Conservation (phyloP, 1,140 invertebrate species). For the Melanaphis sacchari region DNA sequence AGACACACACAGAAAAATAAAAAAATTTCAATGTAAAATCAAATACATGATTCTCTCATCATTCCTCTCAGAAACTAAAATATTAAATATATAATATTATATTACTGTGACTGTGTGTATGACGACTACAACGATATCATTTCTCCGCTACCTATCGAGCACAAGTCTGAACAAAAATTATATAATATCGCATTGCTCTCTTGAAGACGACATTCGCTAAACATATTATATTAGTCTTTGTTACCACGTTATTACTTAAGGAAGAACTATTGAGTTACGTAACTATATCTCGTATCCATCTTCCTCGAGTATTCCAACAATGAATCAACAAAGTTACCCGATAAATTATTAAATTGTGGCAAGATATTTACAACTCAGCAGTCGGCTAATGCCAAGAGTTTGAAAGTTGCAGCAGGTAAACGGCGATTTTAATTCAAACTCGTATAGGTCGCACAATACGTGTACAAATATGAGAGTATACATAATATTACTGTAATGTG, state of each 20-base stretch:
- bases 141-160: background rate
- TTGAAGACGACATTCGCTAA: background rate
- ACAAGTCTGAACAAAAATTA: background rate
- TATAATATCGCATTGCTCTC: background rate
- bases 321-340: slow-evolving; percentile 2
- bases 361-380: slow-evolving; percentile 4
- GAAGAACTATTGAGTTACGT: background rate
- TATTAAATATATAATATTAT: no score
- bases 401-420: background rate
- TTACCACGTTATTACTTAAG: background rate
- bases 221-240: slow-evolving; percentile 4
- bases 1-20: no score
- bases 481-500: no score
- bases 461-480: background rate
- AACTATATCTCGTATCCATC: background rate
- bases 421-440: background rate
- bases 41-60: no score
- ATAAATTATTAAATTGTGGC: background rate
- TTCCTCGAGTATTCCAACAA: background rate
- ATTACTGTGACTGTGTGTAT: no score
- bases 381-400: background rate
- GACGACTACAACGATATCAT: background rate
- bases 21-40: no score
- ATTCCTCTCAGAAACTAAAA: no score
- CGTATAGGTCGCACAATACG: background rate